Evolutionary conservation across 2,797 vertebrate species (phyloP), one percentile per base, ranked within the genome.

Genomic region (Acanthurus leucopareius): DNA sequence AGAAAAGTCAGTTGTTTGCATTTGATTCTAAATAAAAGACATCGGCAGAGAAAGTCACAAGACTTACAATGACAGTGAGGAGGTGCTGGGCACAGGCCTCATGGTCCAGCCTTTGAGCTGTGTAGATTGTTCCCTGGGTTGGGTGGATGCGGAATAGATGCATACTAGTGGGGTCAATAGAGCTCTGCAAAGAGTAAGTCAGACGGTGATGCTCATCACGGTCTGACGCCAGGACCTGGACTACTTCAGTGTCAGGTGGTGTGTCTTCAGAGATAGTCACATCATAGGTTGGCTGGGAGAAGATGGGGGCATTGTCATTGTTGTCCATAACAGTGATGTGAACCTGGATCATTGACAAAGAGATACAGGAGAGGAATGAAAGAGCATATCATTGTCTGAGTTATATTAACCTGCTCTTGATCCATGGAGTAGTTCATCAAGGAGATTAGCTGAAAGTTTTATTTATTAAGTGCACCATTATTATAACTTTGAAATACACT

Each of bases 251-350:
- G 63, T 98, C 96, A 0, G 97, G 94, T 13, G 96, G 96, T 17
- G 96, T 96, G 57, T 99, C 98, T 86, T 99, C 98, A 1, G 97
- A 96, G 82, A 99, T 95, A 3, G 96, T 96, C 79, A 98, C 95
- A 4, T 98, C 97, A 0, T 99, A 99, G 76, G 91, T 96, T 0
- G 96, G 91, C 69, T 99, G 97, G 74, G 97, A 97, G 93, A 99
- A 99, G 84, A 97, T 90, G 0, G 98, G 98, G 35, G 96, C 93
- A 0, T 99, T 99, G 93, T 99, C 98, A 15, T 99, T 99, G 91
- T 96, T 97, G 95, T 99, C 98, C 90, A 98, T 83, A 44, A 99
- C 96, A 69, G 93, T 97, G 88, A 99, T 96, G 83, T 97, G 94
- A 78, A 99, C 97, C 98, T 99, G 75, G 1, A 88, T 44, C 16